These are phyloP conservation scores for Endomychus coccineus DNA, from an alignment of 2,888 invertebrate genomes.

Conservation along the genomic window DNA sequence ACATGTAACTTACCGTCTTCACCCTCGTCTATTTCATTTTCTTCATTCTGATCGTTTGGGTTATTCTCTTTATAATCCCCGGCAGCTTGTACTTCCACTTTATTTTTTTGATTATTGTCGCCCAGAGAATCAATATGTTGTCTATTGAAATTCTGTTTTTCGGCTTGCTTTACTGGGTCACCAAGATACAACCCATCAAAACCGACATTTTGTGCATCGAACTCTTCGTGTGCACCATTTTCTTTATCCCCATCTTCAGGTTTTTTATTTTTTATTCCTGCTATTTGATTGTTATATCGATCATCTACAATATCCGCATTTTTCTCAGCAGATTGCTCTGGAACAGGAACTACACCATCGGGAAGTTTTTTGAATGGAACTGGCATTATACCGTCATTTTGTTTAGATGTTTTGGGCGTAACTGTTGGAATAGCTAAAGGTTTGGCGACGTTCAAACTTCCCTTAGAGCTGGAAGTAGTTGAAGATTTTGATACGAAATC, in stretches of 20 bases:
- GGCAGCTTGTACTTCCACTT: conserved; percentile 29
- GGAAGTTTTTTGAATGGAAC: conserved; percentile 11
- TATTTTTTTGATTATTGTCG: conserved; percentile 11
- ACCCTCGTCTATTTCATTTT: conserved; percentile 28
- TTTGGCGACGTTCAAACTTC: conserved; percentile 30
- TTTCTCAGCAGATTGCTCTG: conserved; percentile 20
- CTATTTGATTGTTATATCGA: conserved; percentile 44
- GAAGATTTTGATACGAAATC: too few relatives aligned
- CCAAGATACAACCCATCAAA: conserved; percentile 27
- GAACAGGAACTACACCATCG: conserved; percentile 11
- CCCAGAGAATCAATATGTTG: conserved; percentile 29
- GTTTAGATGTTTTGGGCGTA: conserved; percentile 29
- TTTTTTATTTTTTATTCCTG: conserved; percentile 39
- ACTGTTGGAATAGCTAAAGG: conserved; percentile 34
- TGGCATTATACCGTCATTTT: conserved; percentile 14
- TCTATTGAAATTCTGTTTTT: conserved; percentile 26
- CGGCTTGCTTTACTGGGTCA: conserved; percentile 25
- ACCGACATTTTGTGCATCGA: conserved; percentile 31
- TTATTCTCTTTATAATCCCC: conserved; percentile 30
- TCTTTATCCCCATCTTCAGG: conserved; percentile 33
- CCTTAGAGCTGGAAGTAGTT: conserved; percentile 25
- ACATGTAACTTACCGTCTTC: conserved; percentile 20
- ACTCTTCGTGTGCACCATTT: conserved; percentile 38
- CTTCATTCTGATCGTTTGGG: conserved; percentile 24
- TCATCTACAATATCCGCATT: conserved; percentile 35